phyloP scores from a whole-genome alignment of 2,888 invertebrate species.

The Adela reaumurella region DNA sequence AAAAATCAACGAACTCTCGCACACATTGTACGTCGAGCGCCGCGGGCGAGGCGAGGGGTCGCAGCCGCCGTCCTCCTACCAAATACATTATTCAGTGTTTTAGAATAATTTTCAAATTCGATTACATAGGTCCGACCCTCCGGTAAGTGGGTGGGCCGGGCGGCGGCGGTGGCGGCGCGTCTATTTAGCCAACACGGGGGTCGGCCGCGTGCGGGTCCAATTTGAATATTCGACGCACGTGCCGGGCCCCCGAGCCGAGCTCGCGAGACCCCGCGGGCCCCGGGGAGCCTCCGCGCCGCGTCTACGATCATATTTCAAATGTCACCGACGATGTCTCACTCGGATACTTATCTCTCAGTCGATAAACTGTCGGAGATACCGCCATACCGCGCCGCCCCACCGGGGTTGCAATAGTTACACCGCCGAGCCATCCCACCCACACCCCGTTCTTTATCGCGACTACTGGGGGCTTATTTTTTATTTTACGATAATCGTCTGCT shows the following conservation, averaged over 20 bases:
- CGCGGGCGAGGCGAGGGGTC: conserved; percentile 35
- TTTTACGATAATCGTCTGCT: conserved; percentile 52
- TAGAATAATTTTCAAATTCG: conserved; percentile 59
- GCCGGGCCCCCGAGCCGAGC: conserved; percentile 6
- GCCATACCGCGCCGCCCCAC: conserved; percentile 23
- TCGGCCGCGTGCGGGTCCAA: conserved; percentile 52
- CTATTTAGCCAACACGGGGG: conserved; percentile 57
- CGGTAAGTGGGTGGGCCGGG: conserved; percentile 50
- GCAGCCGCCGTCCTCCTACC: conserved; percentile 24
- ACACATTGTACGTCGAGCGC: conserved; percentile 26
- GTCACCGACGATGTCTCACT: conserved; percentile 56
- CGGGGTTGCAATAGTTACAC: conserved; percentile 30
- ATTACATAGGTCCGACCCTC: conserved; percentile 56
- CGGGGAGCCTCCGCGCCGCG: neutral
- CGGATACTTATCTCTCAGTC: conserved; percentile 45
- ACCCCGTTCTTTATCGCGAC: conserved; percentile 13
- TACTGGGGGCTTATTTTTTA: conserved; percentile 44
- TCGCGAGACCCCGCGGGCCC: conserved; percentile 4
- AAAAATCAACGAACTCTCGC: conserved; percentile 43
- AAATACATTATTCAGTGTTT: conserved; percentile 58
- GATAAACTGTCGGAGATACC: conserved; percentile 46
- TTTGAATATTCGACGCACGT: conserved; percentile 56
- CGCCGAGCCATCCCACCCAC: too few relatives aligned
- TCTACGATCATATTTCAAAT: conserved; percentile 49
- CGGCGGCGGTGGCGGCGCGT: conserved; percentile 34